These are phyloP conservation scores for Drosophila subpulchrella DNA, from an alignment of 1,140 invertebrate genomes.

Conservation along the genomic window DNA sequence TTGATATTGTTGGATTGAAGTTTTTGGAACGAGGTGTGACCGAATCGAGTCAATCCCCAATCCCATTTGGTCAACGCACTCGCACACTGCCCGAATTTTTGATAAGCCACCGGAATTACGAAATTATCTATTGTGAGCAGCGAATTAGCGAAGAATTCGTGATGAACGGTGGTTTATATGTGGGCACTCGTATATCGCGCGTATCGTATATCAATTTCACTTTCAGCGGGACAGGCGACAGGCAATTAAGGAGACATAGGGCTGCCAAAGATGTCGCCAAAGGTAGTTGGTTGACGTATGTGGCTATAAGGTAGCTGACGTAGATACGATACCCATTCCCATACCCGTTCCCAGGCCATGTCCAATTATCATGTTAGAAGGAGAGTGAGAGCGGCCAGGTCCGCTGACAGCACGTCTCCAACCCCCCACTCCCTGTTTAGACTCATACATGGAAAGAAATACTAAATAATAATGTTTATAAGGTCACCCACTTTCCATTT, in stretches of 20 bases:
- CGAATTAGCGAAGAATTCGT: slow-evolving; percentile 50
- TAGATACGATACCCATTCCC: neutral
- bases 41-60: neutral
- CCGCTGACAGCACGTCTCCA: slow-evolving; percentile 48
- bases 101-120: slow-evolving; percentile 40
- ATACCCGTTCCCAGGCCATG: slow-evolving; percentile 54
- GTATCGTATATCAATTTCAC: slow-evolving; percentile 69
- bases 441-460: slow-evolving; percentile 9
- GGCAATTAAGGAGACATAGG: slow-evolving; percentile 73
- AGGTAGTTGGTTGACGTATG: slow-evolving; percentile 28
- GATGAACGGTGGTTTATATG: slow-evolving; percentile 17
- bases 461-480: neutral
- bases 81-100: slow-evolving; percentile 43
- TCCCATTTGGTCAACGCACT: slow-evolving; percentile 37
- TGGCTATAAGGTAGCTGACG: slow-evolving; percentile 1
- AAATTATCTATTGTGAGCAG: slow-evolving; percentile 27
- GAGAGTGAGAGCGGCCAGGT: slow-evolving; percentile 68
- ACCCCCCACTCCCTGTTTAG: slow-evolving; percentile 24
- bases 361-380: slow-evolving; percentile 80
- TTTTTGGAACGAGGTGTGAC: slow-evolving; percentile 40
- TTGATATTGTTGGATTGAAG: slow-evolving; percentile 33
- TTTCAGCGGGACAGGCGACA: slow-evolving; percentile 44
- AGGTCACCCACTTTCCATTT: neutral
- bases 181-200: neutral
- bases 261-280: slow-evolving; percentile 54